These are phyloP conservation scores for Tachypleus tridentatus DNA, from an alignment of 1,140 invertebrate species.

Conservation along the genomic window DNA sequence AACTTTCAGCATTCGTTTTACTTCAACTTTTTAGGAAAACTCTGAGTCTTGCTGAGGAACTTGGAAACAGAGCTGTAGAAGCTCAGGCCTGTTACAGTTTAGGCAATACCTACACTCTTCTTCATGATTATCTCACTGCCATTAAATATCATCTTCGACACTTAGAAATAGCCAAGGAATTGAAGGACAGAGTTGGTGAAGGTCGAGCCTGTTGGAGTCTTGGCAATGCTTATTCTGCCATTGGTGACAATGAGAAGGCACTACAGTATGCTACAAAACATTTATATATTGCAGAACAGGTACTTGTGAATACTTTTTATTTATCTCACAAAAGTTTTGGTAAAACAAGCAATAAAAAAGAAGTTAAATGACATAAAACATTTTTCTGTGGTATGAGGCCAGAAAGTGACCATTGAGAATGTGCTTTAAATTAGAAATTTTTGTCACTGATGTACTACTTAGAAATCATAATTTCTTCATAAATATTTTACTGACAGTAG, in stretches of 20 bases:
- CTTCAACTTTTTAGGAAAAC: too few relatives aligned
- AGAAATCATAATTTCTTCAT: too few relatives aligned
- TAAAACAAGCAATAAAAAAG: too few relatives aligned
- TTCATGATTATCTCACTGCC: conserved; percentile 76
- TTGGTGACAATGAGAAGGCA: conserved; percentile 85
- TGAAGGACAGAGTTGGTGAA: conserved; percentile 79
- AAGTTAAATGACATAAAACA: too few relatives aligned
- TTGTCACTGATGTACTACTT: too few relatives aligned
- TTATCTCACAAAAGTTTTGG: too few relatives aligned
- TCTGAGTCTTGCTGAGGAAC: conserved; percentile 50
- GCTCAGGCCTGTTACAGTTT: conserved; percentile 94
- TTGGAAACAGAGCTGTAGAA: conserved; percentile 83
- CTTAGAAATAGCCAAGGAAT: conserved; percentile 75
- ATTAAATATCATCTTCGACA: conserved; percentile 90
- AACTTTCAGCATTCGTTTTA: too few relatives aligned
- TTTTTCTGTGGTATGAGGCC: too few relatives aligned
- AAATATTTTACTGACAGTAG: too few relatives aligned
- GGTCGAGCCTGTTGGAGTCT: conserved; percentile 43
- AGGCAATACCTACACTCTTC: conserved; percentile 91
- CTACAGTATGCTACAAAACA: conserved; percentile 80
- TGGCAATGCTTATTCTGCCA: conserved; percentile 83
- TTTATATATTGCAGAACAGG: conserved; percentile 79
- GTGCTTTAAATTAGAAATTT: too few relatives aligned
- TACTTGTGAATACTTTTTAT: conserved; percentile 27
- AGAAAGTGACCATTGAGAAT: too few relatives aligned